These are phyloP conservation scores for Platycheirus rosarum DNA, from an alignment of 2,888 invertebrate genomes.

Conservation along the genomic window DNA sequence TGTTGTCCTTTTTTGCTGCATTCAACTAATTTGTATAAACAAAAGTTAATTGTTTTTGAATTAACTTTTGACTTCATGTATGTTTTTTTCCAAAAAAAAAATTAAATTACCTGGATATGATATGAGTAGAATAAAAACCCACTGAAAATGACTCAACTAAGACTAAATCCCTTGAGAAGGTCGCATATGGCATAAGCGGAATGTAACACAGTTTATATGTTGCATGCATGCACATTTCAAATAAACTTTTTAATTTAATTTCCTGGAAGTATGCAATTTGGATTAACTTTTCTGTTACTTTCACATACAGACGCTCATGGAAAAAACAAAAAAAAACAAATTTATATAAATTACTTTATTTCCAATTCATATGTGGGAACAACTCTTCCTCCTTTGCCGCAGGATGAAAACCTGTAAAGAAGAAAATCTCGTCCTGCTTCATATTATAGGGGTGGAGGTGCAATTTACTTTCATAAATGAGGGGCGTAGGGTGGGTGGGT, in stretches of 20 bases:
- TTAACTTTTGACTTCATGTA: slow-evolving; percentile 22
- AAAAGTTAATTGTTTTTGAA: slow-evolving; percentile 68
- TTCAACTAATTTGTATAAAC: slow-evolving; percentile 44
- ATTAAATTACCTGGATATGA: neutral
- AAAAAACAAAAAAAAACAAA: slow-evolving; percentile 25
- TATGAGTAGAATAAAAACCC: slow-evolving; percentile 2
- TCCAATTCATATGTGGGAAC: slow-evolving; percentile 46
- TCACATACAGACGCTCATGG: neutral
- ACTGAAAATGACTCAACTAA: neutral
- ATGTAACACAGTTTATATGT: slow-evolving; percentile 63
- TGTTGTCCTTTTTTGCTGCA: neutral
- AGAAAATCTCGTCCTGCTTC: slow-evolving; percentile 20
- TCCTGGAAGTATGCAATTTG: slow-evolving; percentile 28
- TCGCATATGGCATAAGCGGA: slow-evolving; percentile 52
- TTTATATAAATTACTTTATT: slow-evolving; percentile 68
- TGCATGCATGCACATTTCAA: slow-evolving; percentile 67
- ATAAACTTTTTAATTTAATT: slow-evolving; percentile 72
- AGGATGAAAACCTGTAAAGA: slow-evolving; percentile 2
- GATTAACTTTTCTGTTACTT: slow-evolving; percentile 24
- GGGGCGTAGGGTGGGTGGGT: neutral
- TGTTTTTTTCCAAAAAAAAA: slow-evolving; percentile 2
- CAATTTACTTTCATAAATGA: slow-evolving; percentile 38
- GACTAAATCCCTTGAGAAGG: slow-evolving; percentile 52
- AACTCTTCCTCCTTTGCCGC: slow-evolving; percentile 13
- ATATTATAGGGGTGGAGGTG: slow-evolving; percentile 32